Base-by-base conservation (phyloP, 2,797 vertebrate species). In the Danio kyathit region DNA sequence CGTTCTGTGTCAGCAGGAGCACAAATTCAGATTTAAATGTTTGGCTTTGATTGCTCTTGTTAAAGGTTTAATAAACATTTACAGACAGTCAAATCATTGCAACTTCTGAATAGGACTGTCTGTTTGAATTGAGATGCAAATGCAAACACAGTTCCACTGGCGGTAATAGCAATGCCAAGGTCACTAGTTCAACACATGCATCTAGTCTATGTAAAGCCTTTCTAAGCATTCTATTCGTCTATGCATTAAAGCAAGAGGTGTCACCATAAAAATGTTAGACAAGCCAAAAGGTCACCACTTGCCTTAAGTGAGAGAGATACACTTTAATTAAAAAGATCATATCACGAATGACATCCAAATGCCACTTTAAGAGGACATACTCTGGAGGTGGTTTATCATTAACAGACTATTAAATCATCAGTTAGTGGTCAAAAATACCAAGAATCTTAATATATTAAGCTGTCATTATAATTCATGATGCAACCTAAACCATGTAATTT, bases 321-420 rank as follows among this genome's bases (percentile, higher is more conserved):
- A 63, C 48, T 43, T 64, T 65, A 64, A 65, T 63, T 65, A 52
- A 63, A 75, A 63, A 64, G n/a, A 64, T 76, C 38, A 52, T 43
- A 65, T 64, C 74, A 65, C 21, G n/a, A 52, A 76, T 40, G 74
- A 65, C 74, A 65, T 41, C 60, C 11, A 75, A 75, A 75, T 63
- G 52, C 48, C 73, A 75, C 73, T 7, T 38, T 6, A 41, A 12
- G 46, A 4, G n/a, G 52, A 73, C 12, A 16, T 16, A 57, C 51
- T 43, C 49, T 41, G 21, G 29, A 70, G 49, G n/a, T 17, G n/a
- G 51, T 71, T 71, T 71, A 56, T 72, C 69, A 72, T 43, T 54
- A 54, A 56, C 51, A 43, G 38, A 56, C 10, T 38, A 54, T 41
- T 56, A 41, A 19, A 56, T 72, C 11, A 72, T 52, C 49, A 17